A percentile compares a stretch with the other conserved stretches of the same genome.
Conservation (phyloP, 1,140 invertebrate genomes). For the Pogonomyrmex californicus region DNA sequence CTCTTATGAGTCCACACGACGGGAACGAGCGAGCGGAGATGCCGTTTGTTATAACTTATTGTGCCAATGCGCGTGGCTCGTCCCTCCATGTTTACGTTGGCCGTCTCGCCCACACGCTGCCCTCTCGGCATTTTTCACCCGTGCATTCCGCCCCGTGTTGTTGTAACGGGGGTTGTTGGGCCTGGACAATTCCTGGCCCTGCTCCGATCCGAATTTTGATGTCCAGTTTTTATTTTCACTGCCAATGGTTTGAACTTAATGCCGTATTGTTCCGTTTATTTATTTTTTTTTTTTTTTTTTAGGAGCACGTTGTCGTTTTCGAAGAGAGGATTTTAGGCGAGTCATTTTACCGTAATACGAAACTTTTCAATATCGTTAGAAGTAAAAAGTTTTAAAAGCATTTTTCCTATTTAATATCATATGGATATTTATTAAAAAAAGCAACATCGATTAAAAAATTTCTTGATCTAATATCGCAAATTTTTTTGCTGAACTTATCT, state of each 20-base stretch:
- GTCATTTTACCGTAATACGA: neutral
- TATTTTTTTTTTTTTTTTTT: neutral
- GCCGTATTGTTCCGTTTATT: neutral
- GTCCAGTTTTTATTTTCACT: constrained; percentile 44
- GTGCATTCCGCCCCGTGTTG: constrained; percentile 39
- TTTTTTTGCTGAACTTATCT: neutral
- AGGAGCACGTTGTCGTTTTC: neutral
- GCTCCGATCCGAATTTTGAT: constrained; percentile 17
- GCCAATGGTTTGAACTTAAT: neutral
- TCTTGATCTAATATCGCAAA: neutral
- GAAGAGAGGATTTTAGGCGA: neutral
- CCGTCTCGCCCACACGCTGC: constrained; percentile 59
- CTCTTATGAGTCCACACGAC: constrained; percentile 6
- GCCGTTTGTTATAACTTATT: constrained; percentile 80
- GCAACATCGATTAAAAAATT: neutral
- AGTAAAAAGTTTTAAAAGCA: neutral
- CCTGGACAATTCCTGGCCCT: neutral
- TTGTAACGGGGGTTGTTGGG: constrained; percentile 27
- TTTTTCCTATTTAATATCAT: neutral
- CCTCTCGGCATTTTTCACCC: constrained; percentile 52
- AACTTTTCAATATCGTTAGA: neutral
- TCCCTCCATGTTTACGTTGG: constrained; percentile 73
- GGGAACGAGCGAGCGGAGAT: constrained; percentile 57
- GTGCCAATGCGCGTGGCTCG: constrained; percentile 69
- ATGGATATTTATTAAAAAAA: neutral